Base-by-base conservation (phyloP, 2,888 invertebrate genomes). In the Ceraclea dissimilis region DNA sequence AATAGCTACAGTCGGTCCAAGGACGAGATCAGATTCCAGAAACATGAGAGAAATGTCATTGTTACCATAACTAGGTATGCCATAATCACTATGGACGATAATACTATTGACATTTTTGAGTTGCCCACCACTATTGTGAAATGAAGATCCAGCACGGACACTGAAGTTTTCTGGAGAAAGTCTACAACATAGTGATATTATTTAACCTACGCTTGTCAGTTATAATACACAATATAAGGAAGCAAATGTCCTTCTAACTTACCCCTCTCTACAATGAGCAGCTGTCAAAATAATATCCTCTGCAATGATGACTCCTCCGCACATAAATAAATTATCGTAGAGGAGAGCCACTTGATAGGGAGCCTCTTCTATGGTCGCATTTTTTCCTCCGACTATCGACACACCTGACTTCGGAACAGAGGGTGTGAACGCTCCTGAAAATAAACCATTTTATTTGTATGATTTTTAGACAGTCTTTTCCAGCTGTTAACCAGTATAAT, bases 301-400 rank as follows among this genome's bases (percentile, higher is more conserved):
- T 8, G 65, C 65, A 33, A 78, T 67, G 31, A 77, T 63, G 16
- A 69, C 66, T 2, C 72, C 76, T 22, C 78, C 78, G 64, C 78
- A 78, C 1, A 66, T 65, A 54, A 74, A 74, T 8, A 31, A 16
- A 51, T 57, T 43, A 54, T 16, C 13, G 8, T 8, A 39, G 39
- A 39, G 66, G 43, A 76, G 54, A n/a, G 71, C 65, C 1, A 73
- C 76, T 62, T 76, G 76, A 63, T 79, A 79, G 2, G 76, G 76
- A 13, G 76, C 65, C 44, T 71, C 68, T 2, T 63, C 66, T 53
- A 78, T 76, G 61, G 73, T 69, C 21, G 74, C 70, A 63, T 68
- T 68, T 62, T 67, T 69, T 11, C 79, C 79, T 62, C 79, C 79
- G 26, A 62, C 56, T 31, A 62, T 62, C n/a, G n/a, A n/a, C n/a